Percentiles rank a stretch among this genome's conserved stretches.
phyloP scores from a whole-genome alignment of 2,888 invertebrate species.

The Patella caerulea region DNA sequence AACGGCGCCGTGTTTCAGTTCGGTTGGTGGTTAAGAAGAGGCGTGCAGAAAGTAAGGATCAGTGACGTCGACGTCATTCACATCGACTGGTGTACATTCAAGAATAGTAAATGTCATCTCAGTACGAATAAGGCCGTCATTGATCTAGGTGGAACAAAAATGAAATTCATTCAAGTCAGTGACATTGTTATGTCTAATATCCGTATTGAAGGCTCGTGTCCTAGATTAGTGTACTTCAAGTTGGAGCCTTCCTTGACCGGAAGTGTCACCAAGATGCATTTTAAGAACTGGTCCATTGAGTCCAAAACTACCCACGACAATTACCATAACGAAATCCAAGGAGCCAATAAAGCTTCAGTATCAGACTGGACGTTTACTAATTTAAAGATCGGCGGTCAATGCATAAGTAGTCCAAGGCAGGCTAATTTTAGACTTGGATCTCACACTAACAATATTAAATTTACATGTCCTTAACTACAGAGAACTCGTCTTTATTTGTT shows the following conservation, averaged over 20 bases:
- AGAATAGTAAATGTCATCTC: slow-evolving; percentile 22
- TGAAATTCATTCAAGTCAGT: not conserved
- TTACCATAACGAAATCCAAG: slow-evolving; percentile 20
- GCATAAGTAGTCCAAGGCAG: slow-evolving; percentile 11
- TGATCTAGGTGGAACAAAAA: slow-evolving; percentile 20
- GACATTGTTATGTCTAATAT: slow-evolving; percentile 13
- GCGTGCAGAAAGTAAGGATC: slow-evolving; percentile 15
- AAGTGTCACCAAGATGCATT: slow-evolving; percentile 14
- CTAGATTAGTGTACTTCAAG: not conserved
- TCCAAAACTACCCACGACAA: slow-evolving; percentile 20
- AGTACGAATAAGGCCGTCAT: slow-evolving; percentile 22
- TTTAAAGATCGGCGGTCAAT: slow-evolving; percentile 22
- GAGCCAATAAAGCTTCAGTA: slow-evolving; percentile 4
- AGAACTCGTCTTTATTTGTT: no score
- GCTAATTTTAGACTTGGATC: slow-evolving; percentile 22
- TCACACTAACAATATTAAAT: slow-evolving; percentile 21
- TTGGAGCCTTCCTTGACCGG: not conserved
- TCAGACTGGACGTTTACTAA: slow-evolving; percentile 21
- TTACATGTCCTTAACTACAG: not conserved
- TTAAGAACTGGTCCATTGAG: slow-evolving; percentile 20
- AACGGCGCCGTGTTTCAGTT: slow-evolving; percentile 34
- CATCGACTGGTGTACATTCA: slow-evolving; percentile 30
- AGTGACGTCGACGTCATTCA: slow-evolving; percentile 32
- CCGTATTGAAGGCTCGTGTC: slow-evolving; percentile 25
- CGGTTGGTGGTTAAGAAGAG: slow-evolving; percentile 25